phyloP scores from a whole-genome alignment of 2,888 invertebrate species.

The Andrena bucephala region DNA sequence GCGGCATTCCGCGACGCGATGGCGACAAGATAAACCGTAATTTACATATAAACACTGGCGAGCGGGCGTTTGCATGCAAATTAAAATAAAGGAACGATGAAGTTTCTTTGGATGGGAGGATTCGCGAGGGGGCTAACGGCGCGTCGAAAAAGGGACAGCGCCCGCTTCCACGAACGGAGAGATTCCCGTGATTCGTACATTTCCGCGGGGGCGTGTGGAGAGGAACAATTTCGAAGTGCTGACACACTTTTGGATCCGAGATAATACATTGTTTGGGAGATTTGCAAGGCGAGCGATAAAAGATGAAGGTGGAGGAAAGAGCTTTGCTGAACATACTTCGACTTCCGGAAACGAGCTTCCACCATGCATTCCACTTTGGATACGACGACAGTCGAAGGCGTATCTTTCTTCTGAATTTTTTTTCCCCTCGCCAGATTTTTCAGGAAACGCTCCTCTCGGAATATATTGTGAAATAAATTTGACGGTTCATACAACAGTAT shows the following conservation, averaged over 20 bases:
- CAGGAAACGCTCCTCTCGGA: neutral
- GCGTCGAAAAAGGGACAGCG: neutral
- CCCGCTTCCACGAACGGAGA: neutral
- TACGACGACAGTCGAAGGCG: neutral
- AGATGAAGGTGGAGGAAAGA: neutral
- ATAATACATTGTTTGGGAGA: slow-evolving; percentile 47
- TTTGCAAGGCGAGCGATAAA: slow-evolving; percentile 13
- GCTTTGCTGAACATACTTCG: slow-evolving; percentile 31
- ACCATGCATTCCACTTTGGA: neutral
- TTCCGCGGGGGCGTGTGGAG: neutral
- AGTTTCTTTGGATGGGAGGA: slow-evolving; percentile 29
- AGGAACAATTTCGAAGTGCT: slow-evolving; percentile 40
- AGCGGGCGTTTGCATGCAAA: slow-evolving; percentile 44
- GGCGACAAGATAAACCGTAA: slow-evolving; percentile 43
- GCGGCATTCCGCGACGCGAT: slow-evolving; percentile 26
- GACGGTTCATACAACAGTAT: too few species aligned
- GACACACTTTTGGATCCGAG: slow-evolving; percentile 18
- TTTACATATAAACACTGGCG: slow-evolving; percentile 47
- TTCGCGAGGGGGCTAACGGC: neutral
- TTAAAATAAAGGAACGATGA: slow-evolving; percentile 43
- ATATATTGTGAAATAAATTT: too few species aligned
- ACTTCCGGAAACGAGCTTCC: slow-evolving; percentile 51
- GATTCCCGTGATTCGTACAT: slow-evolving; percentile 2
- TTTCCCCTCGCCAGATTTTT: neutral
- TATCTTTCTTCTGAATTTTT: neutral